These are phyloP conservation scores for Dufourea novaeangliae DNA, from an alignment of 1,140 invertebrate species.

Conservation along the genomic window DNA sequence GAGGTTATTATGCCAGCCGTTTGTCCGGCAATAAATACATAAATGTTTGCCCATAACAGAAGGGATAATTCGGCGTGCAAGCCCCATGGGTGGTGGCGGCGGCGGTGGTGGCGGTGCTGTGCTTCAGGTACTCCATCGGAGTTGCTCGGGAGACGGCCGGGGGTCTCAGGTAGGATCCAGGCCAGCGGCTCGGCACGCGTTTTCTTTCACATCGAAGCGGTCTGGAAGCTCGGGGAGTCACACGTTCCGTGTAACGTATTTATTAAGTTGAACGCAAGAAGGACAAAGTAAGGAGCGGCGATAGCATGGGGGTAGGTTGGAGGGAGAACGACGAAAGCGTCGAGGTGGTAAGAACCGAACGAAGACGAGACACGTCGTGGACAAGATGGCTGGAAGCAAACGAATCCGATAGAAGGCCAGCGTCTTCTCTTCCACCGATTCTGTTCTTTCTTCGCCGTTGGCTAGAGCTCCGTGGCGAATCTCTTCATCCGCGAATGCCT, in stretches of 20 bases:
- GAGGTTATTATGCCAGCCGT: constrained; percentile 60
- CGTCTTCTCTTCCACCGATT: too few species aligned
- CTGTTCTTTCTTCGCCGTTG: constrained; percentile 8
- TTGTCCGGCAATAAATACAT: constrained; percentile 73
- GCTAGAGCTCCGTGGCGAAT: constrained; percentile 57
- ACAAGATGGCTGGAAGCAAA: too few species aligned
- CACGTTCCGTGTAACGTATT: constrained; percentile 43
- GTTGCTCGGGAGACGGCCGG: background rate
- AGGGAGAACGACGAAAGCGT: background rate
- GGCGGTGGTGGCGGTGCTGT: too few species aligned
- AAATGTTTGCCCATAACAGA: constrained; percentile 72
- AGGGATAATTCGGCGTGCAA: constrained; percentile 67
- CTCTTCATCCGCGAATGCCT: constrained; percentile 50
- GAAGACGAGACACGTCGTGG: background rate
- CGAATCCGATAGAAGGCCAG: too few species aligned
- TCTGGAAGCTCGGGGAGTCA: background rate
- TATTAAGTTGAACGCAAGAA: constrained; percentile 23
- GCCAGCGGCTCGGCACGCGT: constrained; percentile 16
- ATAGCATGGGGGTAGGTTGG: background rate
- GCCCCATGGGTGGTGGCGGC: constrained; percentile 55
- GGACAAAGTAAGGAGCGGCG: too few species aligned
- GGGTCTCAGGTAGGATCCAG: constrained; percentile 22
- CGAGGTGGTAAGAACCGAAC: background rate
- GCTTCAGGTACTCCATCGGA: constrained; percentile 29
- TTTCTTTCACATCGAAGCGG: constrained; percentile 32